Evolutionary conservation across 2,113 vertebrate genomes (phyloP).

Genomic region (Condylura cristata): DNA sequence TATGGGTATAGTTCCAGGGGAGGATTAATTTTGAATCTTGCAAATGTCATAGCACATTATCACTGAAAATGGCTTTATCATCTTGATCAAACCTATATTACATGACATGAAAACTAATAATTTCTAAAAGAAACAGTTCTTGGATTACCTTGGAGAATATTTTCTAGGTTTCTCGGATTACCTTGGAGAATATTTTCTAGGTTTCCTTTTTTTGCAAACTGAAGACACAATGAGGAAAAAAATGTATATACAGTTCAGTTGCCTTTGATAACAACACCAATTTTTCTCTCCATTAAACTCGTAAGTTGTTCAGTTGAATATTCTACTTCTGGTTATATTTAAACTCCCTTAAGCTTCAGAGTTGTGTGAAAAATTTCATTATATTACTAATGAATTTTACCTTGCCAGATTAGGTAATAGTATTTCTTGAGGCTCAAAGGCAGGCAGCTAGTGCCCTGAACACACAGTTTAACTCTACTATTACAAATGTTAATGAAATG

Average conservation of each 20-base stretch:
- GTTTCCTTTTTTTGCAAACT: not conserved
- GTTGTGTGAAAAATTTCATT: not conserved
- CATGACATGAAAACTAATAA: not conserved
- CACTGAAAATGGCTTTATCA: too few species aligned
- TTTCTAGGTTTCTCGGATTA: not conserved
- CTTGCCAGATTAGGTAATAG: not conserved
- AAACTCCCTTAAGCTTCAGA: constrained; percentile 23
- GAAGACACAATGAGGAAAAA: not conserved
- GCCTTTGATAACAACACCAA: not conserved
- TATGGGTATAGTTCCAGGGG: not conserved
- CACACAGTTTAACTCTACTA: not conserved
- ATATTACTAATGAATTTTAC: constrained; percentile 35
- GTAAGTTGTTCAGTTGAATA: not conserved
- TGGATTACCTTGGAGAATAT: not conserved
- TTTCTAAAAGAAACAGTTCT: constrained; percentile 4
- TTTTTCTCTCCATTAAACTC: constrained; percentile 14
- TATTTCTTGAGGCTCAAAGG: not conserved
- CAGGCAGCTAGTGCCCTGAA: not conserved
- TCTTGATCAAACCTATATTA: too few species aligned
- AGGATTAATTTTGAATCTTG: not conserved
- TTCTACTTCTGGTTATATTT: not conserved
- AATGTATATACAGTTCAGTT: not conserved
- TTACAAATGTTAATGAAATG: constrained; percentile 43
- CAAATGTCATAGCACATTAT: not conserved
- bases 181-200: not conserved